phyloP scores from a whole-genome alignment of 2,113 vertebrate genomes.

The Indicator maculatus region DNA sequence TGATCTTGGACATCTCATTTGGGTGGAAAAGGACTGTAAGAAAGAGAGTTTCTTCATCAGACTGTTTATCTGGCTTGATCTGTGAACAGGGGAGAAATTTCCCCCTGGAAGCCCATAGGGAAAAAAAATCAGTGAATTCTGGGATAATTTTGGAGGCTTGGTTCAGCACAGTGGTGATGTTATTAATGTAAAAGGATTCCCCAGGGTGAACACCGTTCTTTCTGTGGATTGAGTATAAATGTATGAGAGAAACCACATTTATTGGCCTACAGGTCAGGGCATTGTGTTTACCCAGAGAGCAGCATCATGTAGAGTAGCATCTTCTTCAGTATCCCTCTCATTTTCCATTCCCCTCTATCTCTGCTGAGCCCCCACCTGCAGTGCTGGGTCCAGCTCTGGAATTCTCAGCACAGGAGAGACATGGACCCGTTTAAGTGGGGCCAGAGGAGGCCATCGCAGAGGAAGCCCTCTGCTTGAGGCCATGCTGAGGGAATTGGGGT shows the following conservation, averaged over 20 bases:
- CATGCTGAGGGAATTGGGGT: too few species aligned
- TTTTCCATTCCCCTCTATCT: neutral
- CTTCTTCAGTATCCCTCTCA: neutral
- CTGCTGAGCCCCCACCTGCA: too few species aligned
- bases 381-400: too few species aligned
- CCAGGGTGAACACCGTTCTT: neutral
- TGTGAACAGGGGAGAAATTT: neutral
- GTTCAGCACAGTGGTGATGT: neutral
- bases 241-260: neutral
- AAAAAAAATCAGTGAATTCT: neutral
- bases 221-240: neutral
- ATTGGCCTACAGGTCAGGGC: neutral
- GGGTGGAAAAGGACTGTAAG: neutral
- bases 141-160: neutral
- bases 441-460: too few species aligned
- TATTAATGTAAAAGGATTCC: neutral
- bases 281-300: neutral
- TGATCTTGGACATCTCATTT: neutral
- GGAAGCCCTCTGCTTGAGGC: too few species aligned
- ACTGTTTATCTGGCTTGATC: neutral
- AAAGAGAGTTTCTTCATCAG: neutral
- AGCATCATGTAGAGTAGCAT: rapidly evolving
- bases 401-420: too few species aligned
- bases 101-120: neutral
- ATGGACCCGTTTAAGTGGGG: too few species aligned